These are phyloP conservation scores for Porites australiensis DNA, from an alignment of 64 coral and sea anemone species.

Conservation along the genomic window DNA sequence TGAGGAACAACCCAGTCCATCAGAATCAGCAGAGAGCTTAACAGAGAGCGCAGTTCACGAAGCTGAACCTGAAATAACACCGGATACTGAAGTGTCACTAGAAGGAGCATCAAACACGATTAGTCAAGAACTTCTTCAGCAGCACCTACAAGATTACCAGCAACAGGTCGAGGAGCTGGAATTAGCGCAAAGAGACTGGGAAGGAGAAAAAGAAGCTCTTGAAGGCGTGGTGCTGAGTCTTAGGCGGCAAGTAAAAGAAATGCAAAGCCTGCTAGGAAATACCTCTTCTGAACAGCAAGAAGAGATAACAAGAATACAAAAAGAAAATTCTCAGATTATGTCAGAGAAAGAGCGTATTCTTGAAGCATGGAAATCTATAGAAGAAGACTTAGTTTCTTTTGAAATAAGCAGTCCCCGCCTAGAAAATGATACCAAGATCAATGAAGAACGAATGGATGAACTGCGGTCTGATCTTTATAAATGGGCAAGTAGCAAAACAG, in stretches of 20 bases:
- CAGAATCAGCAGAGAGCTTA: constrained; percentile 30
- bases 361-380: constrained; percentile 35
- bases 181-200: constrained; percentile 66
- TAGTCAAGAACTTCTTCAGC: constrained; percentile 36
- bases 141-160: constrained; percentile 79
- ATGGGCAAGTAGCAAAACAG: not conserved
- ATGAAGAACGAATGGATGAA: not conserved
- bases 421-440: not conserved
- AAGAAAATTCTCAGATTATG: not conserved
- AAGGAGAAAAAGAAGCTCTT: constrained; percentile 87
- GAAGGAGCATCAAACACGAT: not conserved
- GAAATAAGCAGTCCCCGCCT: not conserved
- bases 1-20: constrained; percentile 18
- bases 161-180: constrained; percentile 73
- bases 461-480: constrained; percentile 3
- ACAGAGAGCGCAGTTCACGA: not conserved
- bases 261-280: not conserved
- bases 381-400: constrained; percentile 29
- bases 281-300: not conserved
- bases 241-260: constrained; percentile 68
- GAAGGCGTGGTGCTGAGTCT: constrained; percentile 82
- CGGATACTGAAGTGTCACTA: not conserved
- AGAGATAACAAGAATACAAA: constrained; percentile 2
- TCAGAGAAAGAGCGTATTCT: constrained; percentile 28
- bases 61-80: not conserved